These are phyloP conservation scores for Yponomeuta plumbellus DNA, from an alignment of 2,888 invertebrate species.

Conservation along the genomic window DNA sequence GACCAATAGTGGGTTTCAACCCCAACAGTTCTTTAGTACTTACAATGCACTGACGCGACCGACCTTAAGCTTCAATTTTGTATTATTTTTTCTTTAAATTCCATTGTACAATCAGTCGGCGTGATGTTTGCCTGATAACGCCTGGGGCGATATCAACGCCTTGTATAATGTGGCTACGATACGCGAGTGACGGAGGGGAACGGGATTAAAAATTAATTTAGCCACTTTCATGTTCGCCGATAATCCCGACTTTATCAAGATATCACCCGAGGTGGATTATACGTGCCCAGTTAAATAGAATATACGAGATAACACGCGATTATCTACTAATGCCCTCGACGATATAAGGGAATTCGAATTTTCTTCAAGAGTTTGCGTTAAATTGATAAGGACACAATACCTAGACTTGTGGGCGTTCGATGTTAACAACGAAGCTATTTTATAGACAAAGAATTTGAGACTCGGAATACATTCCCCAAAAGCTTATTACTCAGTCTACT, in stretches of 20 bases:
- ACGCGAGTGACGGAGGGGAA: constrained; percentile 54
- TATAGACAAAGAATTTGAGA: not conserved
- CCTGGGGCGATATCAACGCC: constrained; percentile 33
- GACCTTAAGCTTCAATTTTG: not conserved
- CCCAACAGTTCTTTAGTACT: too few relatives aligned
- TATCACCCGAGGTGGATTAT: constrained; percentile 71
- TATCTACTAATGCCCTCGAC: constrained; percentile 41
- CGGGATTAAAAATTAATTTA: constrained; percentile 74
- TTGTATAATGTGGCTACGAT: constrained; percentile 53
- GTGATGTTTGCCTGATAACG: constrained; percentile 13
- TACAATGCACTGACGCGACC: too few relatives aligned
- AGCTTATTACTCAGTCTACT: not conserved
- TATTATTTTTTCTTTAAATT: constrained; percentile 2
- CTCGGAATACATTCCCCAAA: not conserved
- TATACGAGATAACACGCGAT: constrained; percentile 58
- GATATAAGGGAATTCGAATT: constrained; percentile 4
- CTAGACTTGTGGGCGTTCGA: not conserved
- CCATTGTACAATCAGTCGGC: constrained; percentile 12
- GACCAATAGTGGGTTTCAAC: too few relatives aligned
- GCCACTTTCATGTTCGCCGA: constrained; percentile 71
- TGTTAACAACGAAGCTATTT: not conserved
- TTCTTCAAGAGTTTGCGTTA: constrained; percentile 7
- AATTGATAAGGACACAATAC: not conserved
- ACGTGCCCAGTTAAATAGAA: constrained; percentile 66
- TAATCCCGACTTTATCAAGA: constrained; percentile 72